Evolutionary conservation across 2,797 vertebrate species (phyloP).

Genomic region (Steatocranus sp.): DNA sequence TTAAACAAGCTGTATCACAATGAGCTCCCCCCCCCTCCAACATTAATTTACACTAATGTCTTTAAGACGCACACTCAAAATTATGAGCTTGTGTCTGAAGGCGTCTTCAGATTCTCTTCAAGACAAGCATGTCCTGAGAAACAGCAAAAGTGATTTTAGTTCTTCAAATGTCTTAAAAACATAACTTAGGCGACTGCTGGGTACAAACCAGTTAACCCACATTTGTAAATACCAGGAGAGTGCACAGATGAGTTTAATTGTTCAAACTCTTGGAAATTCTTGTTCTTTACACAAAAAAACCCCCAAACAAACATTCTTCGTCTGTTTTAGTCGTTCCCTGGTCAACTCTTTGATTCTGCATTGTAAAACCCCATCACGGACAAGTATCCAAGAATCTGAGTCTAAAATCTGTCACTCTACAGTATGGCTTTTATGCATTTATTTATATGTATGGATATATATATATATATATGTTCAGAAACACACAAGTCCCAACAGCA

Average conservation of each 20-base stretch:
- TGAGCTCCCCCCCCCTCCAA: conserved; percentile 12
- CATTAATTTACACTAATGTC: conserved; percentile 29
- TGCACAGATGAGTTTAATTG: conserved; percentile 5
- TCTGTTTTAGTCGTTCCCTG: conserved; percentile 18
- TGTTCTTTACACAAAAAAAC: background rate
- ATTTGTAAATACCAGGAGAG: conserved; percentile 30
- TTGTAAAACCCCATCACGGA: conserved; percentile 41
- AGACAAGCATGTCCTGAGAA: conserved; percentile 26
- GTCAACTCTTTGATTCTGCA: conserved; percentile 36
- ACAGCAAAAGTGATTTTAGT: background rate
- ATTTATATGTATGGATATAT: background rate
- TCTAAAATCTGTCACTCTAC: conserved; percentile 45
- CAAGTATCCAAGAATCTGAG: conserved; percentile 28
- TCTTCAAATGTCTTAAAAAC: conserved; percentile 9
- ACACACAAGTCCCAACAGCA: conserved; percentile 45
- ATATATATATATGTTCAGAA: conserved; percentile 9
- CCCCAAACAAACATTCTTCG: conserved; percentile 9
- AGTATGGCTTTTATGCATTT: conserved; percentile 63
- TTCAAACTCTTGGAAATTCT: conserved; percentile 11
- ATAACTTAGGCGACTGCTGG: conserved; percentile 3
- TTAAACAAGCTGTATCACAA: conserved; percentile 49
- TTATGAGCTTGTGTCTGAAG: conserved; percentile 26
- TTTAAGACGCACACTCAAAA: conserved; percentile 21
- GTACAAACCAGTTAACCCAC: conserved; percentile 8
- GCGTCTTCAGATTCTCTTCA: conserved; percentile 14